Evolutionary conservation across 2,888 invertebrate genomes (phyloP).

Genomic region (Glaucopsyche alexis): DNA sequence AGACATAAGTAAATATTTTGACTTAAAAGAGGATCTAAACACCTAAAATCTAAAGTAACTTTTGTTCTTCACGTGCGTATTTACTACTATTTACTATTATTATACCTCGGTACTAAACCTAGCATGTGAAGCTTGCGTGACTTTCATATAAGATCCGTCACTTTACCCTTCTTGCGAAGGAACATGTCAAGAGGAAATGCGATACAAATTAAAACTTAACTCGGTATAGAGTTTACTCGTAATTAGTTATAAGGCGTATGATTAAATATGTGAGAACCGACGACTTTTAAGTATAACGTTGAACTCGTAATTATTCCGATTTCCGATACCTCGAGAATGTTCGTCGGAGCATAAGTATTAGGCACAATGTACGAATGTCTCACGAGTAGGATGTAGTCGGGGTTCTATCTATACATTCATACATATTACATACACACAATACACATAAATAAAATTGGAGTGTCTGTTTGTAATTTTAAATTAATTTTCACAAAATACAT

Average conservation of each 20-base stretch:
- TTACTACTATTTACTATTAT: neutral
- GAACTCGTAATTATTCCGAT: too few species aligned
- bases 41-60: neutral
- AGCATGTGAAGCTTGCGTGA: constrained; percentile 36
- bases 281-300: neutral
- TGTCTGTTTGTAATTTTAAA: too few species aligned
- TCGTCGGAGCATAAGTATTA: too few species aligned
- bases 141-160: constrained; percentile 36
- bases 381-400: too few species aligned
- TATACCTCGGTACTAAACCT: neutral
- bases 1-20: too few species aligned
- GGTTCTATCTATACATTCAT: too few species aligned
- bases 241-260: constrained; percentile 1
- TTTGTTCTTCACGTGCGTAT: neutral
- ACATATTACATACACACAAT: too few species aligned
- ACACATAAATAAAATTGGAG: too few species aligned
- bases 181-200: constrained; percentile 34
- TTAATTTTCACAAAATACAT: too few species aligned
- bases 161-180: constrained; percentile 32
- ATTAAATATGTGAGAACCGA: neutral
- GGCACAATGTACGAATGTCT: too few species aligned
- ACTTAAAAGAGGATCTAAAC: too few species aligned
- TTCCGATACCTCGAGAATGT: too few species aligned
- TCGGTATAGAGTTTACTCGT: neutral
- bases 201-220: constrained; percentile 35